These are phyloP conservation scores for Macroglossus sobrinus DNA, from an alignment of 2,113 vertebrate genomes.

Conservation along the genomic window DNA sequence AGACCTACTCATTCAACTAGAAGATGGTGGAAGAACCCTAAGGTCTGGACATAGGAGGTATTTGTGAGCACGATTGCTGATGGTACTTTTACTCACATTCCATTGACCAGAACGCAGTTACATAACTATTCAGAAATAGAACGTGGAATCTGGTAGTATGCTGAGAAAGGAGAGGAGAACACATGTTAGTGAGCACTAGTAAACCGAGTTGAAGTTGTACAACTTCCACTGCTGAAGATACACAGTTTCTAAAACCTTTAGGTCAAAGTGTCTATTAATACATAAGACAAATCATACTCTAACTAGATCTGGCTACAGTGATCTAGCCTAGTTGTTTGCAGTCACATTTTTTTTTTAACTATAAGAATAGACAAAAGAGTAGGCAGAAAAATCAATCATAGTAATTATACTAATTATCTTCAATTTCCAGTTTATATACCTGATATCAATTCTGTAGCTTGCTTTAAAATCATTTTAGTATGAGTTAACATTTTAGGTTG, in stretches of 20 bases:
- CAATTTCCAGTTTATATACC: background rate
- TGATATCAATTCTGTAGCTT: background rate
- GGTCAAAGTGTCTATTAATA: background rate
- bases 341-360: background rate
- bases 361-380: background rate
- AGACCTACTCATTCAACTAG: background rate
- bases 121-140: background rate
- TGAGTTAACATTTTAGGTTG: background rate
- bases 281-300: background rate
- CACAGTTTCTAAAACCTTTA: background rate
- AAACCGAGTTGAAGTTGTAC: background rate
- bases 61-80: background rate
- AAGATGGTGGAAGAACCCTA: background rate
- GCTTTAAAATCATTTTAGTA: background rate
- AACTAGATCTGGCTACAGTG: background rate
- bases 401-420: background rate
- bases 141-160: background rate
- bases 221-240: background rate
- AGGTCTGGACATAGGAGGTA: background rate
- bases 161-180: background rate
- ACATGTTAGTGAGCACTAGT: background rate
- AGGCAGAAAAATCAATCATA: background rate
- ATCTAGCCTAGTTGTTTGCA: background rate
- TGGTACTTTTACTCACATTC: background rate
- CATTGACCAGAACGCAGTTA: background rate